Base-by-base conservation (phyloP, 2,888 invertebrate genomes). In the Tetramorium bicarinatum region DNA sequence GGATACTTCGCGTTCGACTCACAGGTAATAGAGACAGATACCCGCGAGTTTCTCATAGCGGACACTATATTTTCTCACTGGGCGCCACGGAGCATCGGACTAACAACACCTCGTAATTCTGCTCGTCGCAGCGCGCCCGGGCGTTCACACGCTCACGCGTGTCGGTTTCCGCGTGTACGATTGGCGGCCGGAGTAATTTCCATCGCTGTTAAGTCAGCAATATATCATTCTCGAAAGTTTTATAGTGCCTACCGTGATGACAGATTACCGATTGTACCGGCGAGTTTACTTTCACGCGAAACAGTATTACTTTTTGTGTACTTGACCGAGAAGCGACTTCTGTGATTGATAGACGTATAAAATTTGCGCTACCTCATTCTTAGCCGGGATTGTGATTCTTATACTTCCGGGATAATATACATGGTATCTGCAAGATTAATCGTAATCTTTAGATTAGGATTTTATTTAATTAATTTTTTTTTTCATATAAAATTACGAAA, bases 11-110 rank as follows among this genome's bases (percentile, higher is more conserved):
- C 66, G 84, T 75, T 75, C 83, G 75, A 75, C 67, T 66, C 38
- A 29, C 84, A 75, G 67, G 88, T 83, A 88, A 88, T 88, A 88
- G 86, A 88, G 88, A 88, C 77, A 84, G 84, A 88, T 86, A 74
- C 83, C 59, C 64, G 69, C 52, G 72, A 74, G 71, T 71, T 61
- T 59, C 79, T 71, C 71, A 79, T 59, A 49, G 79, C 79, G 71
- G 71, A 71, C 69, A 71, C 71, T 59, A 71, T 71, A 79, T 71
- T 71, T 79, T 79, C 79, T 71, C 79, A 4, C 59, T 41, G 79
- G 47, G 25, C 71, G 71, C 77, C 67, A 56, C 54, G 21, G 79
- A 79, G 59, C 79, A 61, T 47, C 69, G 59, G 34, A 34, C 71
- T 79, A 69, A 79, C 79, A 79, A 59, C 79, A 34, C 69, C 59